phyloP scores from a whole-genome alignment of 2,113 vertebrate species.

The Catagonus wagneri region DNA sequence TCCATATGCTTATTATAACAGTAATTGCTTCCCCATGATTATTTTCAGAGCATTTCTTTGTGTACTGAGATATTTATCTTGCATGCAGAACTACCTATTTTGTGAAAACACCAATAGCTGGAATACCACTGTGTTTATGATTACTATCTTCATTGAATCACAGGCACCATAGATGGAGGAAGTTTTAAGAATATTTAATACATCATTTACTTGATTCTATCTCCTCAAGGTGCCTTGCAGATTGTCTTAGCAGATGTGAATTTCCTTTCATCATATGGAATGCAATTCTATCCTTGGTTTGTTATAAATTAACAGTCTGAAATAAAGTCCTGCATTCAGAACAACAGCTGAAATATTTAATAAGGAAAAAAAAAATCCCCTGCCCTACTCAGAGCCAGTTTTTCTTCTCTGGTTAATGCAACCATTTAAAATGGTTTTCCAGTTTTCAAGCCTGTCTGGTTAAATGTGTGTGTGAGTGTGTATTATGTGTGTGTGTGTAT shows the following conservation, averaged over 20 bases:
- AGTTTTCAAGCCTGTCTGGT: background rate
- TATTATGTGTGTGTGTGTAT: too few relatives aligned
- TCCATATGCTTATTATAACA: constrained; percentile 76
- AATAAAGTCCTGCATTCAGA: constrained; percentile 62
- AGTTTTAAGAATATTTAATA: constrained; percentile 82
- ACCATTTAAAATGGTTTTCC: constrained; percentile 15
- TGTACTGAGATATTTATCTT: constrained; percentile 77
- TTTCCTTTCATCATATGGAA: constrained; percentile 71
- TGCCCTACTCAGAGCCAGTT: background rate
- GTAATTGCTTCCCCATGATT: constrained; percentile 79
- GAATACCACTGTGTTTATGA: constrained; percentile 82
- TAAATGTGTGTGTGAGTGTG: background rate
- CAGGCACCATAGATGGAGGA: constrained; percentile 72
- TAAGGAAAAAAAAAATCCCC: background rate
- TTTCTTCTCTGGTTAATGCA: background rate
- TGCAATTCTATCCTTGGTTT: constrained; percentile 67
- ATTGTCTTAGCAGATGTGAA: constrained; percentile 78
- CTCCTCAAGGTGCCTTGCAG: constrained; percentile 79
- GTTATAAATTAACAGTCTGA: constrained; percentile 77
- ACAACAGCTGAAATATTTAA: constrained; percentile 56
- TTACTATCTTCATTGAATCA: constrained; percentile 79
- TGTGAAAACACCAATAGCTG: constrained; percentile 69
- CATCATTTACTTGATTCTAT: constrained; percentile 77
- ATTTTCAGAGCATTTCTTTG: constrained; percentile 75
- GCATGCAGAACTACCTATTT: constrained; percentile 75